Conservation (phyloP, 2,113 vertebrate genomes). For the Hystrix cristata region DNA sequence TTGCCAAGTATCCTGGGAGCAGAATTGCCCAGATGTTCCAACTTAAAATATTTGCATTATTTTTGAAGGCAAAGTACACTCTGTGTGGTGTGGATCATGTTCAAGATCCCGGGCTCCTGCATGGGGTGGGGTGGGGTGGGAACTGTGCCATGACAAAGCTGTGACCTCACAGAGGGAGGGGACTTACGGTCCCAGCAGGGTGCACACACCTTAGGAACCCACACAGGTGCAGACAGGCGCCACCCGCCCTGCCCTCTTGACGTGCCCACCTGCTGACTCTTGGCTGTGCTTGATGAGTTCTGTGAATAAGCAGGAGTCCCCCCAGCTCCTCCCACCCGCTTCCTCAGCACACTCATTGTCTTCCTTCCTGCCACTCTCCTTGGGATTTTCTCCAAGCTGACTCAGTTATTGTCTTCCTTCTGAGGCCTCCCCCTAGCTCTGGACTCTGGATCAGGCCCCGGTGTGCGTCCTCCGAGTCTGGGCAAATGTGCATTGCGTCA, state of each 20-base stretch:
- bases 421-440: slow-evolving; percentile 28
- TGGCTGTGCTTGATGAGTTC: background rate
- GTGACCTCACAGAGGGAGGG: background rate
- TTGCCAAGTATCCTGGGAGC: background rate
- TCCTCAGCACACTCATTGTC: background rate
- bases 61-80: background rate
- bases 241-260: fast-evolving
- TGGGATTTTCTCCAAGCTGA: background rate
- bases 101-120: background rate
- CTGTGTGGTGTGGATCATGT: background rate
- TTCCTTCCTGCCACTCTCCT: background rate
- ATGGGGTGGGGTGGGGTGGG: too few relatives aligned
- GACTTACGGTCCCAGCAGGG: background rate
- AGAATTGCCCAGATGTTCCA: background rate
- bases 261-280: background rate
- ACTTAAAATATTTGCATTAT: background rate
- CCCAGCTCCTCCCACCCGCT: background rate
- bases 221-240: background rate
- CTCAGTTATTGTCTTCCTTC: slow-evolving; percentile 43
- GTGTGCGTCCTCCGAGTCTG: background rate
- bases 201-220: background rate
- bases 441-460: background rate
- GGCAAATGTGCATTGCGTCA: background rate
- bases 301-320: background rate
- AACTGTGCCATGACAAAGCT: background rate